phyloP scores from a whole-genome alignment of 1,140 invertebrate species.

The Micrasema minimum region DNA sequence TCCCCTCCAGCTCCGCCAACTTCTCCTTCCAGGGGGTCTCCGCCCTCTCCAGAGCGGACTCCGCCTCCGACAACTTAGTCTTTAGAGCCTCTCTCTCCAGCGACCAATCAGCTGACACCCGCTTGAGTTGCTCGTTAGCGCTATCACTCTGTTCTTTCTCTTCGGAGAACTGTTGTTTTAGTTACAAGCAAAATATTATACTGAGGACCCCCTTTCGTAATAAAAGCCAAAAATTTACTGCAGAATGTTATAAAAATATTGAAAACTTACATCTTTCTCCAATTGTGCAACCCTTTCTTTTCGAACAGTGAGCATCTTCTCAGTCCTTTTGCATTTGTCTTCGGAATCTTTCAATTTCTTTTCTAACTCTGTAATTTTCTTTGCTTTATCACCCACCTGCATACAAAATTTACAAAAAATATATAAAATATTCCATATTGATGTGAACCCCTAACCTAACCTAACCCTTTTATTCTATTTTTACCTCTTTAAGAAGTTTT shows the following conservation, averaged over 20 bases:
- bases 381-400: constrained; percentile 65
- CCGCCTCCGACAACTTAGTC: constrained; percentile 66
- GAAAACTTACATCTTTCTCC: constrained; percentile 68
- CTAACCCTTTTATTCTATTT: too few species aligned
- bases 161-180: constrained; percentile 66
- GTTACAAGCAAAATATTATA: constrained; percentile 42
- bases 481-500: constrained; percentile 66
- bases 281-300: constrained; percentile 72
- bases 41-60: constrained; percentile 69
- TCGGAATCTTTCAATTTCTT: constrained; percentile 71
- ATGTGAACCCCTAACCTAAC: too few species aligned
- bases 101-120: constrained; percentile 61
- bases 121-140: constrained; percentile 58
- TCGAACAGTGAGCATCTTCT: constrained; percentile 67
- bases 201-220: neutral
- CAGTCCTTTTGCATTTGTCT: constrained; percentile 71
- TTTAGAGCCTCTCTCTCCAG: constrained; percentile 63
- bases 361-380: constrained; percentile 69
- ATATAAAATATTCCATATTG: neutral
- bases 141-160: constrained; percentile 66
- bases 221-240: neutral
- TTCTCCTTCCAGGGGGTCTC: constrained; percentile 69
- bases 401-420: neutral
- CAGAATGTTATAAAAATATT: neutral
- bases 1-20: constrained; percentile 66